A percentile compares a stretch with the other conserved stretches of the same genome.
Evolutionary conservation across 92 coral and sea anemone species (phyloP).

Genomic region (Porites divaricata): DNA sequence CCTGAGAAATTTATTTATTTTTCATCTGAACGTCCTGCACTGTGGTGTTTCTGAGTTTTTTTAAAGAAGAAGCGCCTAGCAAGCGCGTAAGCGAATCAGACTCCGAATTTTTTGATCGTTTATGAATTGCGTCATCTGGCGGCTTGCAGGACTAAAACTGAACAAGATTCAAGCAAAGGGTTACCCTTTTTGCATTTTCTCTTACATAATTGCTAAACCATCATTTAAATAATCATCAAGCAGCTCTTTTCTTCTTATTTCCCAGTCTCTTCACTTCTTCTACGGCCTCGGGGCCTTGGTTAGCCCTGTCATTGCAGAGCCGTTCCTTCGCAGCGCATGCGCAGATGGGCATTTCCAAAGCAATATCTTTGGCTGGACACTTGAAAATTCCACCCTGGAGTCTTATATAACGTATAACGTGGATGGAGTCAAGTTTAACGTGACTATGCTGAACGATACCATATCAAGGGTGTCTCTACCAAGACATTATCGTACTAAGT

Average conservation of each 20-base stretch:
- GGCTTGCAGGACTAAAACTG: no score
- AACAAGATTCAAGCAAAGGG: no score
- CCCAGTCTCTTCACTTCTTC: constrained; percentile 94
- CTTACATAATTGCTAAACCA: no score
- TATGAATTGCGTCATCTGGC: no score
- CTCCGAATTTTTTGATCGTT: no score
- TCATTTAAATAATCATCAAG: no score
- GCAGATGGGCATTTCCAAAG: constrained; percentile 80
- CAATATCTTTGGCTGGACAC: constrained; percentile 89
- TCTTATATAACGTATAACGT: constrained; percentile 44
- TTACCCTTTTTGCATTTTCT: no score
- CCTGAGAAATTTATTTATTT: no score
- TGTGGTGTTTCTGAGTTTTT: no score
- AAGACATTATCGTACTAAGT: constrained; percentile 41
- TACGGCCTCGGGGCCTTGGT: constrained; percentile 97
- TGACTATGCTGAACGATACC: constrained; percentile 38
- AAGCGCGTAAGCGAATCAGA: no score
- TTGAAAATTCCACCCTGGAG: constrained; percentile 78
- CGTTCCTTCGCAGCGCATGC: constrained; percentile 91
- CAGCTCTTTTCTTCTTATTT: neutral
- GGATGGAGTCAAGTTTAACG: constrained; percentile 42
- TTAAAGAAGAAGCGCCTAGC: no score
- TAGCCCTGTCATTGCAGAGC: constrained; percentile 94
- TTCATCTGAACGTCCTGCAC: no score
- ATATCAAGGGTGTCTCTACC: neutral